Percentiles rank a stretch among this genome's conserved stretches.
Conservation (phyloP, 2,797 vertebrate species). For the Brotula barbata region DNA sequence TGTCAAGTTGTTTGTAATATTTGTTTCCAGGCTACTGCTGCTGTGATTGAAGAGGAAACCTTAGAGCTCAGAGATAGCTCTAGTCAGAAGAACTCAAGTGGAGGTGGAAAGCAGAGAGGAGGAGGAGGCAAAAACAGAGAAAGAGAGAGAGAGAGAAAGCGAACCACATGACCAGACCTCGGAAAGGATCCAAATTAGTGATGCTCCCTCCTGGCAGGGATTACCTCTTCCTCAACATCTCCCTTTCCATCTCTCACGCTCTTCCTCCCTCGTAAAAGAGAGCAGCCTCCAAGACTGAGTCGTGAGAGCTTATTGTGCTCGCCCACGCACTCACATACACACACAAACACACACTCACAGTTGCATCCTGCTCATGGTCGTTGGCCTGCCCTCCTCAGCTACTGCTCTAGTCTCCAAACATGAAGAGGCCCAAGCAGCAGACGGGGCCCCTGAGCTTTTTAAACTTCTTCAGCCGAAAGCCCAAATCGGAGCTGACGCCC, state of each 20-base stretch:
- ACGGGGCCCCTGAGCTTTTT: slow-evolving; percentile 79
- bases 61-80: slow-evolving; percentile 40
- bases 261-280: slow-evolving; percentile 49
- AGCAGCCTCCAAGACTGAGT: slow-evolving; percentile 51
- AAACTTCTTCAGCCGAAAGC: slow-evolving; percentile 82
- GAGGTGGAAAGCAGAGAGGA: slow-evolving; percentile 46
- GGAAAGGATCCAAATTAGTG: slow-evolving; percentile 55
- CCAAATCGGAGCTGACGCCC: slow-evolving; percentile 72
- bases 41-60: slow-evolving; percentile 23
- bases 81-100: slow-evolving; percentile 29
- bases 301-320: slow-evolving; percentile 55
- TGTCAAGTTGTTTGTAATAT: not conserved
- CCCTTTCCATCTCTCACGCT: slow-evolving; percentile 53
- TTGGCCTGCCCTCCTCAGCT: slow-evolving; percentile 64
- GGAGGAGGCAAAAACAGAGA: not conserved
- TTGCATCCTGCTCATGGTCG: slow-evolving; percentile 70
- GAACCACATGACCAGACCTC: slow-evolving; percentile 50
- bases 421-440: slow-evolving; percentile 83
- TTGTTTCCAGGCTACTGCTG: slow-evolving; percentile 44
- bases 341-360: slow-evolving; percentile 8
- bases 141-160: slow-evolving; percentile 29
- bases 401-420: slow-evolving; percentile 59
- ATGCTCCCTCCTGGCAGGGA: slow-evolving; percentile 72
- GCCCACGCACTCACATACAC: slow-evolving; percentile 27
- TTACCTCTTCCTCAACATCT: slow-evolving; percentile 64